phyloP scores from a whole-genome alignment of 2,113 vertebrate genomes.

The Phylloscopus whistleri region DNA sequence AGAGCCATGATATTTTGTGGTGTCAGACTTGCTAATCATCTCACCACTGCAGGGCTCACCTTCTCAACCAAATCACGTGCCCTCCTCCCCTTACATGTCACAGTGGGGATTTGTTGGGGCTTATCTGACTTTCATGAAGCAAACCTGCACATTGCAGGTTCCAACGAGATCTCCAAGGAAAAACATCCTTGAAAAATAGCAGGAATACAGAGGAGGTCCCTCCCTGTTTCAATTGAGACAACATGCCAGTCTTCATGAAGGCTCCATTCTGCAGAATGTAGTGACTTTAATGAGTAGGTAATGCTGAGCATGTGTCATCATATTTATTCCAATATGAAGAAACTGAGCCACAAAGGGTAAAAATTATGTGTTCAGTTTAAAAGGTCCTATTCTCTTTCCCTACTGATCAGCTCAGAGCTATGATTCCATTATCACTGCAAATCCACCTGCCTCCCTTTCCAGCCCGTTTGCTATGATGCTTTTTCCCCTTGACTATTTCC shows the following conservation, averaged over 20 bases:
- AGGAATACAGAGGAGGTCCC: not conserved
- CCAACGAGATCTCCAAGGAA: not conserved
- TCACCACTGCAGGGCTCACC: not conserved
- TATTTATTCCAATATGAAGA: not conserved
- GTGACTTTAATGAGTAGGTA: not conserved
- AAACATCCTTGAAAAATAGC: not conserved
- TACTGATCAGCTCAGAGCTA: not conserved
- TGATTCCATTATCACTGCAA: not conserved
- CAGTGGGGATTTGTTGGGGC: not conserved
- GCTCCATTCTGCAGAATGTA: not conserved
- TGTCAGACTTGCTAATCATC: constrained; percentile 5
- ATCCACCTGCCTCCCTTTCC: not conserved
- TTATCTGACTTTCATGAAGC: constrained; percentile 16
- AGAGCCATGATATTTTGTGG: not conserved
- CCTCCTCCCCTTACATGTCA: not conserved
- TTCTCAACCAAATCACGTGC: not conserved
- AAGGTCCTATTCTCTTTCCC: not conserved
- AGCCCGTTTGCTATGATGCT: not conserved
- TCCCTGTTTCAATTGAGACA: not conserved
- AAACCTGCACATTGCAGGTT: not conserved
- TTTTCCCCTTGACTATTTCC: not conserved
- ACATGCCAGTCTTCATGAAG: not conserved
- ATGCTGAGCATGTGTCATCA: not conserved
- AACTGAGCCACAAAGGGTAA: not conserved
- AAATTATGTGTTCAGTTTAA: not conserved